Evolutionary conservation across 1,140 invertebrate genomes (phyloP).

Genomic region (Ostrea edulis): DNA sequence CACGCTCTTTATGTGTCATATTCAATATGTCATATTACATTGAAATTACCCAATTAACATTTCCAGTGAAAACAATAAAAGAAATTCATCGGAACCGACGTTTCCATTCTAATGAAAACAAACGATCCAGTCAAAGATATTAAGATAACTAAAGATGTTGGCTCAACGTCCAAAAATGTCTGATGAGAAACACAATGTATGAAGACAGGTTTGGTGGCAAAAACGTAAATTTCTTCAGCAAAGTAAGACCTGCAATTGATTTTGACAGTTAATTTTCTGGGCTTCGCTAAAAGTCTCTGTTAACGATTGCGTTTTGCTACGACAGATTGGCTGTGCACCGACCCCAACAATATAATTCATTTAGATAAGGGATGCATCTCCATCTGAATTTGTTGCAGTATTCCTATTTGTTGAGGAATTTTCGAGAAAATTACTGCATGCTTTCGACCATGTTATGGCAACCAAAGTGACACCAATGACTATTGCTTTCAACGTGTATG

Average conservation of each 20-base stretch:
- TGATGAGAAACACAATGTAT: constrained; percentile 31
- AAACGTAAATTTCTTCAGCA: neutral
- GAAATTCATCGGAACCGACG: neutral
- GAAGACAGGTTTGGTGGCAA: constrained; percentile 30
- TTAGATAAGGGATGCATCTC: constrained; percentile 18
- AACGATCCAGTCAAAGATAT: constrained; percentile 9
- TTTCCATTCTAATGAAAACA: constrained; percentile 26
- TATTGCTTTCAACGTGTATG: too few relatives aligned
- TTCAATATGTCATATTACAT: neutral
- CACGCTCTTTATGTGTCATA: neutral
- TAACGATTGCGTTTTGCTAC: constrained; percentile 3
- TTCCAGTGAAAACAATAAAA: neutral
- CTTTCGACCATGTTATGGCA: neutral
- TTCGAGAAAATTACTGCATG: constrained; percentile 15
- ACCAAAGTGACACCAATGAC: neutral
- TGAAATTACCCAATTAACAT: neutral
- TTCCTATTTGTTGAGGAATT: constrained; percentile 21
- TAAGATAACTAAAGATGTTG: constrained; percentile 12
- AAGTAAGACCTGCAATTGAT: constrained; percentile 1
- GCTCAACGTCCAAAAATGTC: neutral
- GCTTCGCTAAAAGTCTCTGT: constrained; percentile 36
- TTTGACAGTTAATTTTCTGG: constrained; percentile 37
- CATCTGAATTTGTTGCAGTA: neutral
- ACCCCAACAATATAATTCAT: constrained; percentile 37
- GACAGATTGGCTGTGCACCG: constrained; percentile 28